Evolutionary conservation across 2,888 invertebrate genomes (phyloP), one percentile per base, ranked within the genome.

Genomic region (Epirrhoe tristata): DNA sequence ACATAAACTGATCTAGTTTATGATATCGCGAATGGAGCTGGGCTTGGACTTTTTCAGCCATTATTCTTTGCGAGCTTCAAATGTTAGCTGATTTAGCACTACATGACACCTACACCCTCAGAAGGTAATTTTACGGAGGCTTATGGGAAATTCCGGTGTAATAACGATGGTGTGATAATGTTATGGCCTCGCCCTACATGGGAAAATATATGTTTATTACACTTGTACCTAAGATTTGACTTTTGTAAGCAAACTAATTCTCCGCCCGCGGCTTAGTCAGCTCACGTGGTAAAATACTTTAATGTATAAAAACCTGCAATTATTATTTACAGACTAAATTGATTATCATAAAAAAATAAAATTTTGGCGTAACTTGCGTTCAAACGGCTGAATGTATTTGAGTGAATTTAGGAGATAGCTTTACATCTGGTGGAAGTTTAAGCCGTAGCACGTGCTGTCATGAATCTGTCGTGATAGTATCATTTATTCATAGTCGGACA

Each of bases 1-100:
- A 57, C 67, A 69, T 74, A 73, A 73, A 72, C 66, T 68, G 67
- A 71, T 74, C 60, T 71, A 67, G 64, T 73, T 74, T 73, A 73
- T 63, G 68, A 71, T 72, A 64, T 63, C 17, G 39, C 10, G 34
- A 60, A 52, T 50, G 43, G 36, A 61, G 34, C n/a, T 24, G 24
- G 14, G 34, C 34, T 55, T 36, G 34, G 48, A 50, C 54, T 61
- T 8, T 51, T 56, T 17, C 16, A n/a, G 14, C 17, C 14, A 48
- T 63, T 7, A 51, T 48, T 24, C 46, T 61, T 24, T 48, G 46
- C 5, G n/a, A 59, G 32, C 36, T 52, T 36, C 57, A 32, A 57
- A 53, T 52, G 32, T 53, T 43, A 61, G 43, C 60, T 58, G 52
- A 59, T 58, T 61, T 62, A n/a, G 46, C 50, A 32, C 58, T 50